A percentile compares a stretch with the other conserved stretches of the same genome.
These are phyloP conservation scores for Anas georgica DNA, from an alignment of 2,797 vertebrate species.

Conservation along the genomic window DNA sequence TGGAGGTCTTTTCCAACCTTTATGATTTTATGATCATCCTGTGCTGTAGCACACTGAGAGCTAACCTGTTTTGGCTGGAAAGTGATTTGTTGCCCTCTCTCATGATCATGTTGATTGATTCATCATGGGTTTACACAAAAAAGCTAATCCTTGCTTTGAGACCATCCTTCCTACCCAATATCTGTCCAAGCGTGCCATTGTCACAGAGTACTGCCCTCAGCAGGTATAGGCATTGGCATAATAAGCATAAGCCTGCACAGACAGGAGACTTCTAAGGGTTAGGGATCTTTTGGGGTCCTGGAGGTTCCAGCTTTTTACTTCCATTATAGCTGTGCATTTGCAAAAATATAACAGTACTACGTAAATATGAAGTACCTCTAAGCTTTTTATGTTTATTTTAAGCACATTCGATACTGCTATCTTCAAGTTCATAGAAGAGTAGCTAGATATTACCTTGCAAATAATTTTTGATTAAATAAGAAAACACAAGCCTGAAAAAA, in stretches of 20 bases:
- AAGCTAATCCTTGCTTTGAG: not conserved
- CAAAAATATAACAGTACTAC: not conserved
- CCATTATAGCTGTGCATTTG: not conserved
- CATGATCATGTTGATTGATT: not conserved
- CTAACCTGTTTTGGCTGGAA: not conserved
- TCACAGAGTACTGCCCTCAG: not conserved
- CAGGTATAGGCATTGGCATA: not conserved
- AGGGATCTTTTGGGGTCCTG: not conserved
- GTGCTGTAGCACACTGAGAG: too few species aligned
- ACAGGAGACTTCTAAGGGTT: not conserved
- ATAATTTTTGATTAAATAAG: not conserved
- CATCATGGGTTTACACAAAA: not conserved
- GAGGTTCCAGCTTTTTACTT: not conserved
- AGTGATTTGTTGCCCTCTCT: not conserved
- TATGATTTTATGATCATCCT: not conserved
- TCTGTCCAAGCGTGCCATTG: not conserved
- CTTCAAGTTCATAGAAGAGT: not conserved
- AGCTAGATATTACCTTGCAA: not conserved
- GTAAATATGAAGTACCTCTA: not conserved
- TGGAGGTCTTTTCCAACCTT: too few species aligned
- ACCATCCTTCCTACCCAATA: not conserved
- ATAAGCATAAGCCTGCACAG: rapidly evolving
- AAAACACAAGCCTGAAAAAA: not conserved
- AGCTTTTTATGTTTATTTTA: not conserved
- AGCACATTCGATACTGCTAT: not conserved